phyloP scores from a whole-genome alignment of 2,113 vertebrate species.

The Microcebus lehilahytsara region DNA sequence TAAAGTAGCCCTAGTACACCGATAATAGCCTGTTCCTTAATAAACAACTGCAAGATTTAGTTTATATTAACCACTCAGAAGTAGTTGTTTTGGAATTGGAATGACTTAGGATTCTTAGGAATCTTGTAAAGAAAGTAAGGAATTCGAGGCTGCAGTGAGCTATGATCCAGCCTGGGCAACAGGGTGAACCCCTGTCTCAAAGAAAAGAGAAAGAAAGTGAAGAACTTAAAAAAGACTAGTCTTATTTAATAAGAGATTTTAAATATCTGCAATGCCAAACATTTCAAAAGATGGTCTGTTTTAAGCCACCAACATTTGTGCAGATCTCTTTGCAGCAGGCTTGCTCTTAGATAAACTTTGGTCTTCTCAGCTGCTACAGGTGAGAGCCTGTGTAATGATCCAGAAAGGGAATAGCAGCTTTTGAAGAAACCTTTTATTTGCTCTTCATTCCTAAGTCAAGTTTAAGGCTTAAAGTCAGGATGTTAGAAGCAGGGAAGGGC shows the following conservation, averaged over 20 bases:
- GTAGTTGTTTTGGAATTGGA: constrained; percentile 6
- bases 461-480: background rate
- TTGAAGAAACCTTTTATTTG: constrained; percentile 27
- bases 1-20: background rate
- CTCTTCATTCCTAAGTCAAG: constrained; percentile 31
- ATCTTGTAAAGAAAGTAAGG: background rate
- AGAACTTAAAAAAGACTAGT: constrained; percentile 44
- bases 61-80: background rate
- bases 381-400: constrained; percentile 5
- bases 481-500: background rate
- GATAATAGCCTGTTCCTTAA: background rate
- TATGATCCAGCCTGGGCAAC: too few relatives aligned
- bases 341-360: constrained; percentile 14
- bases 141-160: background rate
- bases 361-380: constrained; percentile 72
- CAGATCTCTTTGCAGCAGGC: constrained; percentile 54
- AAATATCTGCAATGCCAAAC: constrained; percentile 35
- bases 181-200: too few relatives aligned
- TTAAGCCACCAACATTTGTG: constrained; percentile 55
- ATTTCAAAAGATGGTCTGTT: constrained; percentile 49
- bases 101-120: background rate
- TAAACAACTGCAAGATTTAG: background rate
- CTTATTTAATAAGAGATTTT: constrained; percentile 7
- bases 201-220: background rate
- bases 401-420: constrained; percentile 19